Conservation (phyloP, 2,797 vertebrate species). For the Aulostomus chinensis region DNA sequence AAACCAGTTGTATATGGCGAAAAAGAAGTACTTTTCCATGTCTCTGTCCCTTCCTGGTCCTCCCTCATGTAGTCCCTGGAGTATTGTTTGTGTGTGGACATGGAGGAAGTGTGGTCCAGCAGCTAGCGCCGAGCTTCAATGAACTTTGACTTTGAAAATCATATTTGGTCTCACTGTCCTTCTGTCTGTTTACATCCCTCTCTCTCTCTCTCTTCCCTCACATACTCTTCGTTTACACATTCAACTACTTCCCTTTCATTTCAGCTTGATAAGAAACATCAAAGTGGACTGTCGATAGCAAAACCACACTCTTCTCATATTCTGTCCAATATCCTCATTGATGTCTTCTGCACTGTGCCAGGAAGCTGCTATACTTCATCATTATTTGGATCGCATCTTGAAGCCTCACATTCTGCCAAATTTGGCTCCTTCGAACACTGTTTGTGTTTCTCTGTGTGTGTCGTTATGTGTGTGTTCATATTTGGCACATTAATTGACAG, state of each 20-base stretch:
- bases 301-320: slow-evolving; percentile 45
- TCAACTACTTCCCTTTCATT: slow-evolving; percentile 54
- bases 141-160: slow-evolving; percentile 38
- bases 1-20: slow-evolving; percentile 23
- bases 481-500: slow-evolving; percentile 7
- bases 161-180: slow-evolving; percentile 14
- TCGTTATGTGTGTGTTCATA: slow-evolving; percentile 9
- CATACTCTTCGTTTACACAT: slow-evolving; percentile 33
- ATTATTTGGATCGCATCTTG: slow-evolving; percentile 47
- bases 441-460: slow-evolving; percentile 6
- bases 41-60: slow-evolving; percentile 1
- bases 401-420: slow-evolving; percentile 37
- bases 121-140: slow-evolving; percentile 23
- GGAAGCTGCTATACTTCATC: slow-evolving; percentile 46
- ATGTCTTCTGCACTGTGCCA: slow-evolving; percentile 31
- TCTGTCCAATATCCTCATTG: slow-evolving; percentile 52
- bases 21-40: slow-evolving; percentile 16
- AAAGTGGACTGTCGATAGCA: slow-evolving; percentile 48
- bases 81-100: slow-evolving; percentile 16
- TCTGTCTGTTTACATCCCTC: neutral
- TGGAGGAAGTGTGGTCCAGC: slow-evolving; percentile 5
- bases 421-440: slow-evolving; percentile 21
- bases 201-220: neutral
- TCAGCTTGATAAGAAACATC: slow-evolving; percentile 52
- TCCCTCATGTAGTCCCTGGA: slow-evolving; percentile 14